A percentile compares a stretch with the other conserved stretches of the same genome.
These are phyloP conservation scores for Carcharodon carcharias DNA, from an alignment of 2,797 vertebrate genomes.

Conservation along the genomic window DNA sequence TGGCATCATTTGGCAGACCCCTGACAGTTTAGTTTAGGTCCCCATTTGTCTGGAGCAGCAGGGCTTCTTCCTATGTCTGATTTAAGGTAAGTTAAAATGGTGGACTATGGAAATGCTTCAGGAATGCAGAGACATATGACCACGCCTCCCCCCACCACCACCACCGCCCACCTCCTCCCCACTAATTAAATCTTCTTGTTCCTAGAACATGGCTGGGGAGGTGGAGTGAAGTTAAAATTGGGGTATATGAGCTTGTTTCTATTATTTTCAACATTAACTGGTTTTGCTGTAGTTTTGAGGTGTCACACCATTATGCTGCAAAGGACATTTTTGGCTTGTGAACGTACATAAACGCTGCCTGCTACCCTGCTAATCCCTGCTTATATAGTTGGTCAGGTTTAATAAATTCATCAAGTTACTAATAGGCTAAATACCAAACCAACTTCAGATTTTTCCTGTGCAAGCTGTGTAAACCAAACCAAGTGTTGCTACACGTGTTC, in stretches of 20 bases:
- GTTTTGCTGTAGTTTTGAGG: background rate
- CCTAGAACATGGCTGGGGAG: background rate
- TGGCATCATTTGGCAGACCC: background rate
- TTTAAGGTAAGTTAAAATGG: background rate
- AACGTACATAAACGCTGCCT: background rate
- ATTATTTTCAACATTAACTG: background rate
- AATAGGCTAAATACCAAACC: background rate
- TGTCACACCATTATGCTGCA: background rate
- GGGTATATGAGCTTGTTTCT: background rate
- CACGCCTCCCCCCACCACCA: no score
- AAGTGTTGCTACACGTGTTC: slow-evolving; percentile 44
- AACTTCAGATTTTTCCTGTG: background rate
- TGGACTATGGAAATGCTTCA: background rate
- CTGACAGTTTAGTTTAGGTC: background rate
- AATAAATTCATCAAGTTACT: background rate
- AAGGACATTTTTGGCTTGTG: background rate
- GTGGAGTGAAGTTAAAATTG: background rate
- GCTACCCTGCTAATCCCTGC: background rate
- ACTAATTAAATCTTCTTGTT: background rate
- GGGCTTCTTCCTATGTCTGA: background rate
- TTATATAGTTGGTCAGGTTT: background rate
- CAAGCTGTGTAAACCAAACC: slow-evolving; percentile 43
- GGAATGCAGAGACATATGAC: background rate
- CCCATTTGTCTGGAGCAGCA: background rate
- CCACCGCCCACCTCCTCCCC: no score